Base-by-base conservation (phyloP, 2,797 vertebrate genomes). In the Fundulus diaphanus region DNA sequence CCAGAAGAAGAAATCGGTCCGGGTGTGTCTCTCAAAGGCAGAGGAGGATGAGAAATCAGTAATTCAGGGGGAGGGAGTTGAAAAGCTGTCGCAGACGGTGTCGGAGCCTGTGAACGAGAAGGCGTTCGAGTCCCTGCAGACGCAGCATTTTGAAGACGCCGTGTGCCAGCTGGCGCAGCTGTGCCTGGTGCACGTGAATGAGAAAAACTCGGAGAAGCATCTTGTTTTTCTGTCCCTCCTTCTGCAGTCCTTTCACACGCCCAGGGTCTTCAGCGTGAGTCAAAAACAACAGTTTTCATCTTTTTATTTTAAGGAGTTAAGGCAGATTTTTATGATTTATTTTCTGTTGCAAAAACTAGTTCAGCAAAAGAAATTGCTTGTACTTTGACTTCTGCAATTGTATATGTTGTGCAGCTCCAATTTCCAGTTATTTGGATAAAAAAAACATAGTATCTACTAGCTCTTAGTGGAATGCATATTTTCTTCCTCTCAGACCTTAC, bases 201-300 rank as follows among this genome's bases (percentile, higher is more conserved):
- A 97, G 82, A 95, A 91, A 44, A 95, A 93, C 79, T 99, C 98
- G 0, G 96, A 97, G 82, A 92, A 79, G n/a, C 98, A 99, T 90
- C 94, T 99, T 65, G 92, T 93, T 77, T 99, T 99, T 88, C 96
- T 99, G 75, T 96, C 97, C 31, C 94, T 93, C 37, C 92, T 99
- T 27, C 95, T 99, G 52, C 92, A 76, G 37, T 94, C 94, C 5
- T 99, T 99, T 90, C 95, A 97, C 80, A 97, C 96, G 49, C 84
- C 89, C 42, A 94, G 89, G 82, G 84, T 99, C 77, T 99, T 99
- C 91, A 86, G 77, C 8, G 94, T 95, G 80, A 92, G 93, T 89
- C 35, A 3, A 12, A 15, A 67, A n/a, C 63, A 15, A 42, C n/a
- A n/a, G n/a, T 67, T 67, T 67, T 51, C 22, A 51, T 22, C 16